A percentile compares a stretch with the other conserved stretches of the same genome.
Evolutionary conservation across 2,113 vertebrate species (phyloP).

Genomic region (Corythoichthys intestinalis): DNA sequence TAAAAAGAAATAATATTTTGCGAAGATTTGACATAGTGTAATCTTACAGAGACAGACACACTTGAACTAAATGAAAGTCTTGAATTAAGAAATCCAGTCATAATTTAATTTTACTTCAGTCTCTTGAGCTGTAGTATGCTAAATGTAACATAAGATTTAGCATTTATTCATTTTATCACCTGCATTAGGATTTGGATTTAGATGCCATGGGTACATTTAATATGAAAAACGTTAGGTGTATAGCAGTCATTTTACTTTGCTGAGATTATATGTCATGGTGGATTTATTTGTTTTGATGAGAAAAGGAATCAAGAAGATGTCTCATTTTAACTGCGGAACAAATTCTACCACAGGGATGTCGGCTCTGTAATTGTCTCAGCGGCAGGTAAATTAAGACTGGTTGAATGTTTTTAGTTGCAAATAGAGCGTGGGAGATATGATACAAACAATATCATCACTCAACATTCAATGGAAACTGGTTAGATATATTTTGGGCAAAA

Average conservation of each 20-base stretch:
- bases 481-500: not conserved
- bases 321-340: slow-evolving; percentile 35
- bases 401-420: slow-evolving; percentile 21
- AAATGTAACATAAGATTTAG: slow-evolving; percentile 10
- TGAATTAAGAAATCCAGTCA: slow-evolving; percentile 10
- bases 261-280: slow-evolving; percentile 34
- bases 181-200: slow-evolving; percentile 36
- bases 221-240: slow-evolving; percentile 22
- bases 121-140: slow-evolving; percentile 7
- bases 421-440: slow-evolving; percentile 4
- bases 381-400: slow-evolving; percentile 25
- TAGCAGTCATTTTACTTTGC: slow-evolving; percentile 27
- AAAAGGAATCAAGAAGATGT: slow-evolving; percentile 1
- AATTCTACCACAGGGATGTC: slow-evolving; percentile 24
- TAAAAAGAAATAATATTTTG: not conserved
- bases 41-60: not conserved
- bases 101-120: slow-evolving; percentile 11
- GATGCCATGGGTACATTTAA: slow-evolving; percentile 45
- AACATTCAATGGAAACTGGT: slow-evolving; percentile 2
- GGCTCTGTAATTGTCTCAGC: slow-evolving; percentile 20
- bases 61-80: slow-evolving; percentile 18
- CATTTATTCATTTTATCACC: slow-evolving; percentile 11
- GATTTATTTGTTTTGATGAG: slow-evolving; percentile 37
- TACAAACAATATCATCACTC: slow-evolving; percentile 18
- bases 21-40: not conserved